Evolutionary conservation across 2,113 vertebrate genomes (phyloP).

Genomic region (Gracilinanus agilis): DNA sequence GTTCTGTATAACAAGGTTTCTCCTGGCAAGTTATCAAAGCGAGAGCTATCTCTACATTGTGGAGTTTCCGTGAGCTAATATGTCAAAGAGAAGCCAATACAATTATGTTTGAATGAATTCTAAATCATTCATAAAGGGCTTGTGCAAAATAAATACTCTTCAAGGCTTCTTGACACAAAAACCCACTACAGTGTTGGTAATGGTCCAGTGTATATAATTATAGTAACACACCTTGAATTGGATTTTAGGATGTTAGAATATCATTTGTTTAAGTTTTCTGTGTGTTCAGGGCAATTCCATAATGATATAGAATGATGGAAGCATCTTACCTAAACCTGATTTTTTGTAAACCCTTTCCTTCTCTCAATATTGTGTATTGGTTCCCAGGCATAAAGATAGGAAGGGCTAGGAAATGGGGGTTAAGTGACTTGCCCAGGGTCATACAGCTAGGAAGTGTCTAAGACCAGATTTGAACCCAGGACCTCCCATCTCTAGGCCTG

Average conservation of each 20-base stretch:
- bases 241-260: slow-evolving; percentile 45
- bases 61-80: slow-evolving; percentile 63
- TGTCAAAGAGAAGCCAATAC: slow-evolving; percentile 66
- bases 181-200: slow-evolving; percentile 33
- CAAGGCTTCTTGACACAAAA: slow-evolving; percentile 61
- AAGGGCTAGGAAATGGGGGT: no score
- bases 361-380: no score
- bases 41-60: slow-evolving; percentile 54
- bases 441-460: no score
- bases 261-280: slow-evolving; percentile 66
- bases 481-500: no score
- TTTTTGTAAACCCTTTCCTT: not conserved
- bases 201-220: slow-evolving; percentile 61
- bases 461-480: no score
- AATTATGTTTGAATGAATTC: slow-evolving; percentile 78
- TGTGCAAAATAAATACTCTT: slow-evolving; percentile 74
- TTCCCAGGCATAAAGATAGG: no score
- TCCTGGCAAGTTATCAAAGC: slow-evolving; percentile 69
- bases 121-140: slow-evolving; percentile 75
- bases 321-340: slow-evolving; percentile 32
- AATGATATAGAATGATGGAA: slow-evolving; percentile 56
- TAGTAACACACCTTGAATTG: slow-evolving; percentile 32
- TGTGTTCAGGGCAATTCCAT: slow-evolving; percentile 64
- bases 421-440: no score
- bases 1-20: slow-evolving; percentile 51